phyloP scores from a whole-genome alignment of 2,113 vertebrate species.

The Muntiacus muntjak region DNA sequence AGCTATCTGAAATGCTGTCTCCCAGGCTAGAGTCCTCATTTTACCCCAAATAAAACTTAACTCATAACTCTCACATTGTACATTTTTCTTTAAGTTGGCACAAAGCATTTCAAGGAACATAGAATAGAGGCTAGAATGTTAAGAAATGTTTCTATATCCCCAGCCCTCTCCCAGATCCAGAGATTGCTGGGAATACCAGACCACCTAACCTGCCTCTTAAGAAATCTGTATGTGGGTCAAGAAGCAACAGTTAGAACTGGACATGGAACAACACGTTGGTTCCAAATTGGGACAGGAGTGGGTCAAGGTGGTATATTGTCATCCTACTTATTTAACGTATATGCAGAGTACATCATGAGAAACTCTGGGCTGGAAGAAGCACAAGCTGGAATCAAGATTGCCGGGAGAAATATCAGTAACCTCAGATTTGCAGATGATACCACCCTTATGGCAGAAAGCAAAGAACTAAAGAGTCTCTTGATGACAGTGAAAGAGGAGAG shows the following conservation, averaged over 20 bases:
- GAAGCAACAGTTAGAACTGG: not conserved
- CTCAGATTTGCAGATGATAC: not conserved
- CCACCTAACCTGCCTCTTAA: not conserved
- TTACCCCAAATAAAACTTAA: not conserved
- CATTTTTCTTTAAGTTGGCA: not conserved
- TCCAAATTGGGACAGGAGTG: not conserved
- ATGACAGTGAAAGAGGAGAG: not conserved
- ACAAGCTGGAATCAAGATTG: not conserved
- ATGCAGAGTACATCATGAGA: not conserved
- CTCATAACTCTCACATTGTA: not conserved
- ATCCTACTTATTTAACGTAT: not conserved
- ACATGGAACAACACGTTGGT: not conserved
- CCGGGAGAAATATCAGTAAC: not conserved
- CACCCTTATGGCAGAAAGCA: not conserved
- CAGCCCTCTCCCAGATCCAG: not conserved
- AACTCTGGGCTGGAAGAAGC: not conserved
- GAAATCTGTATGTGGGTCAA: not conserved
- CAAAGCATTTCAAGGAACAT: constrained; percentile 6
- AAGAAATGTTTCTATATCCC: not conserved
- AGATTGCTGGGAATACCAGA: not conserved
- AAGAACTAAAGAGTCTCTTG: not conserved
- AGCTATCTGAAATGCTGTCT: not conserved
- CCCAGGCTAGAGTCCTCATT: not conserved
- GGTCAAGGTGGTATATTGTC: not conserved
- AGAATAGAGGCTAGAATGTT: not conserved